Conservation (phyloP, 2,113 vertebrate species). For the Tyrannus savana region DNA sequence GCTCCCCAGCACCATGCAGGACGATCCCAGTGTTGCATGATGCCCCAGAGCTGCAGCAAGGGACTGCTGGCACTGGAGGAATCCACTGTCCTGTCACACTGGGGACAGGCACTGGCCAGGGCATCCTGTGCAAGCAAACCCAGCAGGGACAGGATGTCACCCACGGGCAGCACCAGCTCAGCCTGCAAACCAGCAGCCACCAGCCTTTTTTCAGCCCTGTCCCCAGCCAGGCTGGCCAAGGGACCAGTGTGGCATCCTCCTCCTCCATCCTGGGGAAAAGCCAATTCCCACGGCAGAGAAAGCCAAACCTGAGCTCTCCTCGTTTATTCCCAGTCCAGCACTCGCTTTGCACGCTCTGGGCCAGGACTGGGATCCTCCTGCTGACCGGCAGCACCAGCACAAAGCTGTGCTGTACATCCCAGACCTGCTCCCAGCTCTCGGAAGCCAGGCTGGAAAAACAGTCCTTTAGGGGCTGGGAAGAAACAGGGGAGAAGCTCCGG, state of each 20-base stretch:
- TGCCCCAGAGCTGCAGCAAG: neutral
- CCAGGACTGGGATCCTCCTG: neutral
- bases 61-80: neutral
- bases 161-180: neutral
- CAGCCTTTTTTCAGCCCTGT: neutral
- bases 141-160: neutral
- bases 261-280: neutral
- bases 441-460: constrained; percentile 47
- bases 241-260: neutral
- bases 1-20: neutral
- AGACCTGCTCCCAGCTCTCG: neutral
- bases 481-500: neutral
- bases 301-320: neutral
- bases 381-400: neutral
- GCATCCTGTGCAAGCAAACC: neutral
- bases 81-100: neutral
- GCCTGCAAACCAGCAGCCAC: neutral
- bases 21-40: neutral
- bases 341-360: neutral
- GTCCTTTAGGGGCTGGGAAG: constrained; percentile 51
- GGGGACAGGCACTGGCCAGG: neutral
- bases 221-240: neutral
- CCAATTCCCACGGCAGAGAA: neutral
- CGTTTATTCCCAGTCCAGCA: neutral
- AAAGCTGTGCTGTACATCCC: neutral